Evolutionary conservation across 2,888 invertebrate species (phyloP).

Genomic region (Tipula helvola): DNA sequence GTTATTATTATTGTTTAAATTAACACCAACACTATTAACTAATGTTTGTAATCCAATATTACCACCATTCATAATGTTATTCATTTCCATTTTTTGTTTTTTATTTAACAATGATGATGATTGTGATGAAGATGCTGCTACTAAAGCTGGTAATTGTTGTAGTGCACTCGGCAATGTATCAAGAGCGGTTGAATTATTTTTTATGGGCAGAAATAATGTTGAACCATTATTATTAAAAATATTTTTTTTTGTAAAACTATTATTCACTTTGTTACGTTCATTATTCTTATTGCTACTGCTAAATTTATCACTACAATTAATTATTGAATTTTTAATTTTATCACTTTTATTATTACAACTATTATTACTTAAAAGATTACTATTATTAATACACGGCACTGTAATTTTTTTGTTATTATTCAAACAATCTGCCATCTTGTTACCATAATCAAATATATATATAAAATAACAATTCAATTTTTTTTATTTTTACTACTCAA

Average conservation of each 20-base stretch:
- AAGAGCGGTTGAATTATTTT: slow-evolving; percentile 12
- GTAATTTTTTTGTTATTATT: slow-evolving; percentile 39
- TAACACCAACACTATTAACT: slow-evolving; percentile 6
- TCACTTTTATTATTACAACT: slow-evolving; percentile 12
- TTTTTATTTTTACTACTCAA: neutral
- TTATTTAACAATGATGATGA: slow-evolving; percentile 8
- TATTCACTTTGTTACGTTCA: slow-evolving; percentile 4
- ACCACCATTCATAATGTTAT: neutral
- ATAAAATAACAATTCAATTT: neutral
- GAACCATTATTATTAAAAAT: slow-evolving; percentile 6
- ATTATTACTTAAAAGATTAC: slow-evolving; percentile 14
- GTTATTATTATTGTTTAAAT: neutral
- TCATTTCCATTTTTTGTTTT: neutral
- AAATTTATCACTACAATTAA: slow-evolving; percentile 8
- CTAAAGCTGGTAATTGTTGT: neutral
- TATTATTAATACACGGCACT: slow-evolving; percentile 5
- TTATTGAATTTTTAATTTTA: slow-evolving; percentile 12
- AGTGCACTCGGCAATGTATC: neutral
- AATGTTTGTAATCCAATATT: neutral
- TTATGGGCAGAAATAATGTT: slow-evolving; percentile 16
- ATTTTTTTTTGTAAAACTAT: neutral
- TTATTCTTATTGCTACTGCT: neutral
- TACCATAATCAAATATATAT: slow-evolving; percentile 13
- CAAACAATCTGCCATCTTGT: slow-evolving; percentile 74
- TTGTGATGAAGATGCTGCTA: slow-evolving; percentile 11